Evolutionary conservation across 2,113 vertebrate genomes (phyloP), one percentile per base, ranked within the genome.

Genomic region (Synodontis membranacea): DNA sequence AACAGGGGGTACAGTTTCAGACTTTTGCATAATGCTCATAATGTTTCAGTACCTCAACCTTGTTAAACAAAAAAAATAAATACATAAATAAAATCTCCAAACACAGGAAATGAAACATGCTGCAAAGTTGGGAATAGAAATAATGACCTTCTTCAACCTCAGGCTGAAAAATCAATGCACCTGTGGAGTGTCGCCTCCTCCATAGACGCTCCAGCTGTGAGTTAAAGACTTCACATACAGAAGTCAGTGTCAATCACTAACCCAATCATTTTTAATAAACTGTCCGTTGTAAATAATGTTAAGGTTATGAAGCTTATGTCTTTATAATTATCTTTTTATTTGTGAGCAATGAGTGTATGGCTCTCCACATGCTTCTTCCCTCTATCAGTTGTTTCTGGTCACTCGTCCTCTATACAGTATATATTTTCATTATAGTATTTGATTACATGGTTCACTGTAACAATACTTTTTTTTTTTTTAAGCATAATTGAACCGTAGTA

Each of bases 31-130:
- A 76, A 12, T 50, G 54, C 8, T 58, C 34, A 56, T 25, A 78
- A 70, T 25, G 39, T 23, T 2, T 70, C 15, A 34, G 79, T 31
- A 74, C 10, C 68, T 48, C 50, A 70, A 80, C 21, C 39, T 15
- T n/a, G 31, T 25, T 78, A 17, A n/a, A n/a, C n/a, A n/a, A n/a
- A n/a, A n/a, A n/a, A n/a, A n/a, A n/a, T n/a, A n/a, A n/a, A n/a
- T n/a, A n/a, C n/a, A n/a, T n/a, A n/a, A n/a, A n/a, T n/a, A n/a
- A 76, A 48, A 34, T 58, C n/a, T 44, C 8, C 37, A 66, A 52
- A n/a, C 54, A n/a, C n/a, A 74, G 72, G 84, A 85, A 82, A 84
- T 34, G 4, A 76, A 84, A 46, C 28, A 62, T 10, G 56, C 48
- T 12, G 64, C 54, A 74, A 6, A 54, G 23, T 28, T 70, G 11